A percentile compares a stretch with the other conserved stretches of the same genome.
phyloP scores from a whole-genome alignment of 1,140 invertebrate species.

The Tetragonula clypearis region DNA sequence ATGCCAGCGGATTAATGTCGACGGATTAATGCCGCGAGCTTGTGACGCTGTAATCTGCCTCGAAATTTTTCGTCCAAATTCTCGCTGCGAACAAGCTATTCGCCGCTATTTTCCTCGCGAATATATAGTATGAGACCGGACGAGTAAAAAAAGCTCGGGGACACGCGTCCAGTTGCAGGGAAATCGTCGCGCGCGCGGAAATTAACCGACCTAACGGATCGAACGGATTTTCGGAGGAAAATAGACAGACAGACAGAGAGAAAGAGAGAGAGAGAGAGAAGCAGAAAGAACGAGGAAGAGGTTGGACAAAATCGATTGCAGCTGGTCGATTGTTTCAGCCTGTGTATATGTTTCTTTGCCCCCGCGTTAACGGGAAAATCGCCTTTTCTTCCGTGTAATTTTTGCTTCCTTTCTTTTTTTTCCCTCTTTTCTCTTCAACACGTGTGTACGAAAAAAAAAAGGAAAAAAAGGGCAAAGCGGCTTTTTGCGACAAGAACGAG shows the following conservation, averaged over 20 bases:
- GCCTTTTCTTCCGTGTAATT: not conserved
- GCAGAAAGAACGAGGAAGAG: not conserved
- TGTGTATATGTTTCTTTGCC: not conserved
- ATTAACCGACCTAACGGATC: not conserved
- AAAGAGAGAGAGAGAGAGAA: too few relatives aligned
- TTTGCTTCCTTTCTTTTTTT: not conserved
- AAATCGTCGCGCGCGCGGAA: not conserved
- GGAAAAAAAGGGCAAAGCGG: not conserved
- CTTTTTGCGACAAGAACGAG: not conserved
- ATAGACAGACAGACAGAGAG: not conserved
- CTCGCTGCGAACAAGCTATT: not conserved
- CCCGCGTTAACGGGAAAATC: not conserved
- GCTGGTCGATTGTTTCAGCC: not conserved
- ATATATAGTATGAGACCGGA: not conserved
- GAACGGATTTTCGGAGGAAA: not conserved
- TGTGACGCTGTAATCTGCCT: slow-evolving; percentile 29
- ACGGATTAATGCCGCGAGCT: slow-evolving; percentile 19
- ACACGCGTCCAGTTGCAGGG: not conserved
- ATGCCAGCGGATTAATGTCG: slow-evolving; percentile 39
- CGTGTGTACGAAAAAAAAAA: not conserved
- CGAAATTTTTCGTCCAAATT: slow-evolving; percentile 16
- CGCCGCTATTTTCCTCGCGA: not conserved
- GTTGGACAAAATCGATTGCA: not conserved
- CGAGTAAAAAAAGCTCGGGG: not conserved
- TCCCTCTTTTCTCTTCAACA: not conserved